Conservation (phyloP, 1,140 invertebrate genomes). For the Maniola jurtina region DNA sequence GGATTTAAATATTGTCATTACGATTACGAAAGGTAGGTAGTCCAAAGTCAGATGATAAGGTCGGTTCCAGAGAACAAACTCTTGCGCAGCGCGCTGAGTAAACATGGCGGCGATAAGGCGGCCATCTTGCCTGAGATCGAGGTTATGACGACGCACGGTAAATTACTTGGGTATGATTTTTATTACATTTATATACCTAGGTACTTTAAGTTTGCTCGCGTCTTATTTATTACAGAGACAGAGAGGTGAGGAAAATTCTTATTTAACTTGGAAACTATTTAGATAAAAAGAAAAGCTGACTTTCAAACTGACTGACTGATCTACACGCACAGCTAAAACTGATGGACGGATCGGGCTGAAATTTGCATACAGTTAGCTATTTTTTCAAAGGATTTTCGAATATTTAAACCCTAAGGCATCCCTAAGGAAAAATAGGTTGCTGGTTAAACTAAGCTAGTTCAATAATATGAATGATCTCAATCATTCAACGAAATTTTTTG, state of each 20-base stretch:
- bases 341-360: too few species aligned
- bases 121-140: conserved; percentile 66
- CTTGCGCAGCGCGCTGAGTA: conserved; percentile 64
- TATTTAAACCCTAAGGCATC: too few species aligned
- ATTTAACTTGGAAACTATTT: not conserved
- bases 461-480: too few species aligned
- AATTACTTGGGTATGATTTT: conserved; percentile 19
- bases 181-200: conserved; percentile 13
- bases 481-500: too few species aligned
- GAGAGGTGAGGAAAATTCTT: not conserved
- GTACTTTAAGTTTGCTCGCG: not conserved
- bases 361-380: too few species aligned
- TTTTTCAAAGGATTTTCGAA: too few species aligned
- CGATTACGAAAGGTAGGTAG: conserved; percentile 32
- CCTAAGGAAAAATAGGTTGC: too few species aligned
- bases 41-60: conserved; percentile 44
- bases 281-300: too few species aligned
- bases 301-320: too few species aligned
- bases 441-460: too few species aligned
- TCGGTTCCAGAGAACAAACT: conserved; percentile 56
- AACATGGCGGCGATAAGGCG: conserved; percentile 68
- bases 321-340: too few species aligned
- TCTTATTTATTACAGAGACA: not conserved
- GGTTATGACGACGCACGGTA: conserved; percentile 44
- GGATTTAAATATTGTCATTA: conserved; percentile 12